Evolutionary conservation across 1,140 invertebrate genomes (phyloP).

Genomic region (Drosophila ohnishii): DNA sequence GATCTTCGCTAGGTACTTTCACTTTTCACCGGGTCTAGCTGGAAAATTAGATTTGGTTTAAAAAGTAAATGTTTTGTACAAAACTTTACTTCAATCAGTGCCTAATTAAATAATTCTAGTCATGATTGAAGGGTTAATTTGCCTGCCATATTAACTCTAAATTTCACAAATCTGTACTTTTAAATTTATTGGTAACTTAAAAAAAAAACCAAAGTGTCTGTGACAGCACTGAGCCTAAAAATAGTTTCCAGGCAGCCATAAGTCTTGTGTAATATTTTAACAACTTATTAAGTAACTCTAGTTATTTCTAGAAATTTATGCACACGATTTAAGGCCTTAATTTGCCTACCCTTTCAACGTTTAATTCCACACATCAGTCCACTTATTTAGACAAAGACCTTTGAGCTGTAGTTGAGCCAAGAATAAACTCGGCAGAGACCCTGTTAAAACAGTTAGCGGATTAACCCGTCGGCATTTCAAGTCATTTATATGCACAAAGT

Average conservation of each 20-base stretch:
- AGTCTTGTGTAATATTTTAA: neutral
- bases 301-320: neutral
- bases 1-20: conserved; percentile 24
- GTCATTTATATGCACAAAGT: conserved; percentile 54
- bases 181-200: too few relatives aligned
- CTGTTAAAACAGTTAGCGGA: conserved; percentile 51
- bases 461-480: conserved; percentile 47
- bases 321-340: neutral
- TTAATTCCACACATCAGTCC: neutral
- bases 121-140: too few relatives aligned
- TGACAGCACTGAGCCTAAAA: too few relatives aligned
- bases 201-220: too few relatives aligned
- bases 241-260: neutral
- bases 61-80: neutral
- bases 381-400: conserved; percentile 1
- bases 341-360: neutral
- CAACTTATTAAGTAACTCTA: neutral
- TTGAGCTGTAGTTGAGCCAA: conserved; percentile 7
- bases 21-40: neutral
- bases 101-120: too few relatives aligned
- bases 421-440: conserved; percentile 33
- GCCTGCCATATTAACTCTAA: too few relatives aligned
- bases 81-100: too few relatives aligned
- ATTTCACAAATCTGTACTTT: too few relatives aligned
- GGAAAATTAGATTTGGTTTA: neutral